Conservation (phyloP, 2,113 vertebrate species). For the Tychaedon coryphoeus region DNA sequence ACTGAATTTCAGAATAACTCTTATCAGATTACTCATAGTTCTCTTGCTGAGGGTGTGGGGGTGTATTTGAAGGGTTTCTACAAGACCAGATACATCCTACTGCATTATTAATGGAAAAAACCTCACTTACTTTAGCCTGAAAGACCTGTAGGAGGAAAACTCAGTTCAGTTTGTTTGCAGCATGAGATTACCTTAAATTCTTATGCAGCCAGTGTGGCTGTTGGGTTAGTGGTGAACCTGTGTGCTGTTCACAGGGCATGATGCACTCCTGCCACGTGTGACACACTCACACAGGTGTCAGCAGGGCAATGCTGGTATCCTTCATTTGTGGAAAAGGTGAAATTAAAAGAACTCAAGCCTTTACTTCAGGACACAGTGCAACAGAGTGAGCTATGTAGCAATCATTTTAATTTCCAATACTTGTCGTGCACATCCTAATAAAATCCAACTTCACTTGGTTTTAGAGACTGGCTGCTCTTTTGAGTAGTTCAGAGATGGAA, state of each 20-base stretch:
- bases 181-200: background rate
- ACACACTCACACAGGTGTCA: background rate
- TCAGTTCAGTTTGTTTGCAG: background rate
- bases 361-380: background rate
- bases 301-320: accelerated
- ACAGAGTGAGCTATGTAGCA: background rate
- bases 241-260: background rate
- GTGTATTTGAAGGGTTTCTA: background rate
- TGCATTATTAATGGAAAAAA: background rate
- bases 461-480: background rate
- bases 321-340: background rate
- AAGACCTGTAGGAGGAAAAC: background rate
- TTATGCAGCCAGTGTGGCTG: background rate
- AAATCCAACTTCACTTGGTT: background rate
- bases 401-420: background rate
- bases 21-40: background rate
- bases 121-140: background rate
- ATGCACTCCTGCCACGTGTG: background rate
- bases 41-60: background rate
- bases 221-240: background rate
- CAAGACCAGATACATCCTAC: background rate
- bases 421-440: background rate
- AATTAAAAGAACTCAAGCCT: accelerated
- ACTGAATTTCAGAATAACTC: background rate
- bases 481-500: background rate